A percentile compares a stretch with the other conserved stretches of the same genome.
Conservation (phyloP, 2,113 vertebrate genomes). For the Machaerirhynchus nigripectus region DNA sequence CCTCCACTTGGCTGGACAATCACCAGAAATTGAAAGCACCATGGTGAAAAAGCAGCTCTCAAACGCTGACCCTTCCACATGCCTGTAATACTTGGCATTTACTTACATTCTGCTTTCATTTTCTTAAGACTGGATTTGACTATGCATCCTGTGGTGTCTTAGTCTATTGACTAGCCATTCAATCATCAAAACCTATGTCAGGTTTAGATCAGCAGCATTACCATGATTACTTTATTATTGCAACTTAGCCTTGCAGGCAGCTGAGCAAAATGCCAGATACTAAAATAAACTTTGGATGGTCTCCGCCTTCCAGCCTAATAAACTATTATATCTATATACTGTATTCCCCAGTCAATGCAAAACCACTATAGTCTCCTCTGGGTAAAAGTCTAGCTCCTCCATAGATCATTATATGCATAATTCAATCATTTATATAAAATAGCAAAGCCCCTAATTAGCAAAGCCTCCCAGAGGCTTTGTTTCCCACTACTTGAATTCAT, state of each 20-base stretch:
- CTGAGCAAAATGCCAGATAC: not conserved
- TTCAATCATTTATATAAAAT: conserved; percentile 40
- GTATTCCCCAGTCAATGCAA: conserved; percentile 11
- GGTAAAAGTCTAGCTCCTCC: conserved; percentile 23
- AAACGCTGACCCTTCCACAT: not conserved
- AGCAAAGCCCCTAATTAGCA: conserved; percentile 36
- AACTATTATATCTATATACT: not conserved
- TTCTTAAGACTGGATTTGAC: not conserved
- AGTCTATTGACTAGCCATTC: not conserved
- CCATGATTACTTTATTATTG: not conserved
- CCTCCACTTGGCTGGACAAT: not conserved
- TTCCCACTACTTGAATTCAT: conserved; percentile 14
- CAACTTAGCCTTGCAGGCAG: not conserved
- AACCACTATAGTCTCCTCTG: conserved; percentile 12
- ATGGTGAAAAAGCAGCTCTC: not conserved
- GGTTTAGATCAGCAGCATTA: not conserved
- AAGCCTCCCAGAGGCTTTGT: conserved; percentile 1
- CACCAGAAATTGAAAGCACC: not conserved
- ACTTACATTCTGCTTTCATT: not conserved
- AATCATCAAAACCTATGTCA: not conserved
- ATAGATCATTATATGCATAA: not conserved
- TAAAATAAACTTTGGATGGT: not conserved
- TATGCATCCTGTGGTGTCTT: not conserved
- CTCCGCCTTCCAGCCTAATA: not conserved
- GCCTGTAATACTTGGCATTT: not conserved